Percentiles rank a stretch among this genome's conserved stretches.
phyloP scores from a whole-genome alignment of 2,113 vertebrate genomes.

The Tetrao urogallus region DNA sequence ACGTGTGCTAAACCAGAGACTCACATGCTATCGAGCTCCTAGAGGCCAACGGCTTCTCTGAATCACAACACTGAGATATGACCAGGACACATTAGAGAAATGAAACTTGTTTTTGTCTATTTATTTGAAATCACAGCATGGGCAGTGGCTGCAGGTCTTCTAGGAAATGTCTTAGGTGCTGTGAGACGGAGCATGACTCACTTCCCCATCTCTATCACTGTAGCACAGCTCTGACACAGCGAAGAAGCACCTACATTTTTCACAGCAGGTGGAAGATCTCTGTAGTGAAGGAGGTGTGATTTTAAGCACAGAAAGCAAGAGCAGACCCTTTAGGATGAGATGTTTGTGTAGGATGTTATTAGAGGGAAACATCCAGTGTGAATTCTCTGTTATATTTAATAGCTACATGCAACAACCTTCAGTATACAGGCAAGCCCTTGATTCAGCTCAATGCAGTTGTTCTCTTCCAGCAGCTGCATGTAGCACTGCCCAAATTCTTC shows the following conservation, averaged over 20 bases:
- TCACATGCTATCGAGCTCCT: not conserved
- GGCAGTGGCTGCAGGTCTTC: not conserved
- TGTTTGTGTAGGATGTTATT: slow-evolving; percentile 30
- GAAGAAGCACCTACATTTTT: not conserved
- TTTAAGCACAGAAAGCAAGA: not conserved
- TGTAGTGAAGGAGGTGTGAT: not conserved
- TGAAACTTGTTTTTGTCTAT: not conserved
- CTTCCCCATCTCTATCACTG: not conserved
- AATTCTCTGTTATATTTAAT: slow-evolving; percentile 15
- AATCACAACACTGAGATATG: not conserved
- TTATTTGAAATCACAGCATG: not conserved
- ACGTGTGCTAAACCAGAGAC: not conserved
- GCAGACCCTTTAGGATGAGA: slow-evolving; percentile 17
- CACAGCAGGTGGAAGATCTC: not conserved
- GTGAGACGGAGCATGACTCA: accelerated
- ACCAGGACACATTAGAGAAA: not conserved
- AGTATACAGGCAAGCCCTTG: not conserved
- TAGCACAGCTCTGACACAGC: not conserved
- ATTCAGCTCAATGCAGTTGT: not conserved
- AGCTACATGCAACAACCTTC: not conserved
- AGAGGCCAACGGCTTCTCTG: not conserved
- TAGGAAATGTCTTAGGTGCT: not conserved
- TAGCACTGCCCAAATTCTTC: not conserved
- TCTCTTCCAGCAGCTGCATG: slow-evolving; percentile 14
- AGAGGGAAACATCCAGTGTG: slow-evolving; percentile 17